Base-by-base conservation (phyloP, 2,888 invertebrate genomes). In the Cantharis rufa region DNA sequence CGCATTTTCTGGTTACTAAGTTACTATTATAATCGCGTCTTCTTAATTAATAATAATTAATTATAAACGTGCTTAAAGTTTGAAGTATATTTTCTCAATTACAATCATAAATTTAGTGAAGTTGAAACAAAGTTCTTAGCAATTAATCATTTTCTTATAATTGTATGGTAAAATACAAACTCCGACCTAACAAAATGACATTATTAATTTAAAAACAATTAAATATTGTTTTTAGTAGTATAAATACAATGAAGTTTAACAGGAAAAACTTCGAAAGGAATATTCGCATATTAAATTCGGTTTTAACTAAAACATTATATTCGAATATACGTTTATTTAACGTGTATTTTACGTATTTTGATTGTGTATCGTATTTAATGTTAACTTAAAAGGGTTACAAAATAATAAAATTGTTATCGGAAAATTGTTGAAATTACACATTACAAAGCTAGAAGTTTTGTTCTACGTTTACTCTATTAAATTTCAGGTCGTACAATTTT, bases 61-160 rank as follows among this genome's bases (percentile, higher is more conserved):
- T 48, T 48, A 48, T 48, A 48, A 48, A 48, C 64, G 18, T 66
- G 63, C 24, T 21, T 21, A 66, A 66, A 66, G 15, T 66, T 66
- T 66, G 21, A 66, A 66, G 64, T 66, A 66, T 66, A 66, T 66
- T 66, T 66, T 66, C 64, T 66, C 64, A 66, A 66, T 66, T 66
- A 66, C 18, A 66, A 66, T 24, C 64, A n/a, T 66, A 66, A 48
- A 66, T 66, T 66, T 66, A 66, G 18, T 66, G 11, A n/a, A 66
- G 64, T 66, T 66, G 64, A 66, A 66, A 16, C 64, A 21, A 16
- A 66, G 13, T 66, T 66, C 24, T n/a, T 24, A 18, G 64, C 64
- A 66, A 66, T 66, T 66, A 15, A 66, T 66, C 64, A 66, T 66
- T 66, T 66, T 66, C 64, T 66, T 66, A 66, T 66, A 66, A 66